A percentile compares a stretch with the other conserved stretches of the same genome.
Evolutionary conservation across 2,797 vertebrate species (phyloP).

Genomic region (Chaunax sp.): DNA sequence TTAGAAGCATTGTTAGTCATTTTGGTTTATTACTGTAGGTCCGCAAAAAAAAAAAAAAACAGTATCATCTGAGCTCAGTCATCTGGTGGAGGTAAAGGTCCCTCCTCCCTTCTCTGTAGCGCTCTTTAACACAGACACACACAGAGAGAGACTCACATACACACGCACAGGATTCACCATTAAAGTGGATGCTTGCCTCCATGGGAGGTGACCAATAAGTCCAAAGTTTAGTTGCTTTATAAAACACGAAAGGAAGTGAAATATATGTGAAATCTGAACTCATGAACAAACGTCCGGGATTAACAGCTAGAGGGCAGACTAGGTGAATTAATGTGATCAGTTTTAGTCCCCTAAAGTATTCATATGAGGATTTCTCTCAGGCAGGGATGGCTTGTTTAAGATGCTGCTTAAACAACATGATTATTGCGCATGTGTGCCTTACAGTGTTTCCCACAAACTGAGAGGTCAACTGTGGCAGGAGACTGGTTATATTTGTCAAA

Average conservation of each 20-base stretch:
- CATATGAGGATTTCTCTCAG: not conserved
- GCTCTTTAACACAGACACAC: not conserved
- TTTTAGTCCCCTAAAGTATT: slow-evolving; percentile 12
- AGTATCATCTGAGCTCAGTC: slow-evolving; percentile 35
- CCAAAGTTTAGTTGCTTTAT: not conserved
- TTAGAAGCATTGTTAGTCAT: not conserved
- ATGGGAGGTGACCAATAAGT: not conserved
- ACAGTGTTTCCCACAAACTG: too few relatives aligned
- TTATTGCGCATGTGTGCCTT: too few relatives aligned
- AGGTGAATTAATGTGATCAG: slow-evolving; percentile 59
- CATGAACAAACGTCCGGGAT: slow-evolving; percentile 4
- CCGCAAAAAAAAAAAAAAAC: too few relatives aligned
- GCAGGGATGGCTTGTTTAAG: too few relatives aligned
- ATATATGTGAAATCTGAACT: not conserved
- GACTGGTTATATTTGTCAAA: too few relatives aligned
- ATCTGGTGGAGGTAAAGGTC: slow-evolving; percentile 30
- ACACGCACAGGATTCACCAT: not conserved
- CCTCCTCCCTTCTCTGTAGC: slow-evolving; percentile 6
- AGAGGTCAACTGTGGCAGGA: too few relatives aligned
- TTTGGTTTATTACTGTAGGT: not conserved
- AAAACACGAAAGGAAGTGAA: not conserved
- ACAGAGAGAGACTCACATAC: slow-evolving; percentile 2
- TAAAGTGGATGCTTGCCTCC: too few relatives aligned
- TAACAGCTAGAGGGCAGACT: slow-evolving; percentile 77
- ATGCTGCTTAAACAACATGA: too few relatives aligned